Conservation (phyloP, 2,797 vertebrate species). For the Telmatherina bonti region DNA sequence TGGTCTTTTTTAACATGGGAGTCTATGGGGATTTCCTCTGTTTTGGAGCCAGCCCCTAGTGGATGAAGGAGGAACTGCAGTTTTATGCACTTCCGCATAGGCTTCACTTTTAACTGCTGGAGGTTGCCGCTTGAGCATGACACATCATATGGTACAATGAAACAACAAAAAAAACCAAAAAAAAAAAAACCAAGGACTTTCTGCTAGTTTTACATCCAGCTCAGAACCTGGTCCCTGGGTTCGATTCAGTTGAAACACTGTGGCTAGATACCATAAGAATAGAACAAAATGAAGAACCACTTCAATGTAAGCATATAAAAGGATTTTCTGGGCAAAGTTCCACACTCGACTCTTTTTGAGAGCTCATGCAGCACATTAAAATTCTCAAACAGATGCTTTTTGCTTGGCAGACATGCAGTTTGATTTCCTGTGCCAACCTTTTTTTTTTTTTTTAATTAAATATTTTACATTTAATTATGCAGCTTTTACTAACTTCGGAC, state of each 20-base stretch:
- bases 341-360: constrained; percentile 9
- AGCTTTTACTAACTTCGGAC: constrained; percentile 15
- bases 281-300: constrained; percentile 3
- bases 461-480: constrained; percentile 12
- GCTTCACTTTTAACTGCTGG: too few species aligned
- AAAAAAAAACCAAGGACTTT: too few species aligned
- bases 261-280: neutral
- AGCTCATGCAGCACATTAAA: constrained; percentile 30
- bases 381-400: constrained; percentile 30
- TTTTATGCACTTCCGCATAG: too few species aligned
- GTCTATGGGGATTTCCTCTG: too few species aligned
- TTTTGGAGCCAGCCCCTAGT: too few species aligned
- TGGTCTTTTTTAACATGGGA: too few species aligned
- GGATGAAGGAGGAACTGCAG: too few species aligned
- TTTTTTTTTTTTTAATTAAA: constrained; percentile 19
- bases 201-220: constrained; percentile 40
- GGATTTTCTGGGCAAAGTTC: constrained; percentile 6
- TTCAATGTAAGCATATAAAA: constrained; percentile 1
- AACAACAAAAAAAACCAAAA: too few species aligned
- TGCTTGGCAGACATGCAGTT: constrained; percentile 15
- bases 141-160: constrained; percentile 50
- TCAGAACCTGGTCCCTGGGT: constrained; percentile 27
- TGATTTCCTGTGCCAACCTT: constrained; percentile 8
- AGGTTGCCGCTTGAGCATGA: too few species aligned
- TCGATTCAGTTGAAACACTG: constrained; percentile 10